Conservation (phyloP, 2,113 vertebrate genomes). For the Cepphus grylle region DNA sequence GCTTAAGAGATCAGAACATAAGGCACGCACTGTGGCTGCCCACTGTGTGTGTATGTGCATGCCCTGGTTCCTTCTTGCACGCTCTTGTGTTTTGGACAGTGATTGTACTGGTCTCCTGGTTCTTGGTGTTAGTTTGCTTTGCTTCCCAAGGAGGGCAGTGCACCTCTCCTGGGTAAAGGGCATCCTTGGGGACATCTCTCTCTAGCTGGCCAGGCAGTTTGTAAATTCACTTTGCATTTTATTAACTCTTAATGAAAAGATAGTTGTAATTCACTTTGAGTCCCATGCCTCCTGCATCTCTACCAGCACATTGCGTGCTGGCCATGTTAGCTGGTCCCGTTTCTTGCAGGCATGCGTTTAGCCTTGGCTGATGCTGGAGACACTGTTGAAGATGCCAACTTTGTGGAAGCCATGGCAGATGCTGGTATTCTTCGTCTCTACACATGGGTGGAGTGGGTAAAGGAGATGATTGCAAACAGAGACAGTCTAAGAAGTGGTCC, state of each 20-base stretch:
- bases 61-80: rapidly evolving
- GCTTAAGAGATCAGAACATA: rapidly evolving
- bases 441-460: conserved; percentile 98
- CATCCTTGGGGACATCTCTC: background rate
- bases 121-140: background rate
- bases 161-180: background rate
- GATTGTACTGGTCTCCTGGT: background rate
- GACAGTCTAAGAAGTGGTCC: conserved; percentile 87
- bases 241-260: background rate
- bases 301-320: background rate
- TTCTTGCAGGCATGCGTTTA: conserved; percentile 89
- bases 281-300: background rate
- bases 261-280: background rate
- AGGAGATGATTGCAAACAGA: conserved; percentile 93
- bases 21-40: rapidly evolving
- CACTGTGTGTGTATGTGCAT: rapidly evolving
- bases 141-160: background rate
- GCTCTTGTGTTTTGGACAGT: background rate
- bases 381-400: conserved; percentile 97
- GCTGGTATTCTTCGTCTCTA: conserved; percentile 95
- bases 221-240: background rate
- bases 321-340: background rate
- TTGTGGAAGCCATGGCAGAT: conserved; percentile 96
- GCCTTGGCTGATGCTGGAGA: conserved; percentile 95
- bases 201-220: background rate